Percentiles rank a stretch among this genome's conserved stretches.
Conservation (phyloP, 2,888 invertebrate genomes). For the Xylocampa areola region DNA sequence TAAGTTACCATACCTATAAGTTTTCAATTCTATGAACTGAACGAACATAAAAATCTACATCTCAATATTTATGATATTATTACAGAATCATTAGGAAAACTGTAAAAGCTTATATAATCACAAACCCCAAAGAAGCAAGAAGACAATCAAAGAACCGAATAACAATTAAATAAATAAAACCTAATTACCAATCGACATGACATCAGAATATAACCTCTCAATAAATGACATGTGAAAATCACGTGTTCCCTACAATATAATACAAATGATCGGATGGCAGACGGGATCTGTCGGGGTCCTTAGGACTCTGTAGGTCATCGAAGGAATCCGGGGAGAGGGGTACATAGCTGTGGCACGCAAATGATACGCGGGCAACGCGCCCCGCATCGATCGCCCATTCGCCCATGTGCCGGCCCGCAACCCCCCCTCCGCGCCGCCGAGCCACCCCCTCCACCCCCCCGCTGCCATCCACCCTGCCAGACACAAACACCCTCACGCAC, state of each 20-base stretch:
- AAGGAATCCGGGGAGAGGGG: slow-evolving; percentile 67
- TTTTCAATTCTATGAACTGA: too few relatives aligned
- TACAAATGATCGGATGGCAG: slow-evolving; percentile 45
- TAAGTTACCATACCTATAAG: too few relatives aligned
- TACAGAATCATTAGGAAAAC: neutral
- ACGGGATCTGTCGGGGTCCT: slow-evolving; percentile 33
- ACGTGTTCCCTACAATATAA: slow-evolving; percentile 55
- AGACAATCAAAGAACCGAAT: slow-evolving; percentile 8
- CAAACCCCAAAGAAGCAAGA: neutral
- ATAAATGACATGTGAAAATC: slow-evolving; percentile 59
- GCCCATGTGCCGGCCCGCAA: slow-evolving; percentile 73
- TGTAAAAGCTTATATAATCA: neutral
- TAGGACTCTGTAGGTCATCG: slow-evolving; percentile 68
- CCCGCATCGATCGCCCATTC: slow-evolving; percentile 86
- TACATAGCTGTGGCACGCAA: slow-evolving; percentile 80
- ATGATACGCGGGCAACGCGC: slow-evolving; percentile 83
- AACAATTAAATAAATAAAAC: slow-evolving; percentile 33
- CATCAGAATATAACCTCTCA: slow-evolving; percentile 45
- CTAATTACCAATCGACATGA: slow-evolving; percentile 13
- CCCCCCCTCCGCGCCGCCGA: slow-evolving; percentile 60
- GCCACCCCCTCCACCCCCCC: slow-evolving; percentile 60
- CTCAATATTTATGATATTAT: neutral
- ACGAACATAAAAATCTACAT: too few relatives aligned
- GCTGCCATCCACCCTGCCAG: slow-evolving; percentile 63
- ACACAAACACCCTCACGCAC: slow-evolving; percentile 77